These are phyloP conservation scores for Pachyramphus minor DNA, from an alignment of 2,113 vertebrate genomes.

Conservation along the genomic window DNA sequence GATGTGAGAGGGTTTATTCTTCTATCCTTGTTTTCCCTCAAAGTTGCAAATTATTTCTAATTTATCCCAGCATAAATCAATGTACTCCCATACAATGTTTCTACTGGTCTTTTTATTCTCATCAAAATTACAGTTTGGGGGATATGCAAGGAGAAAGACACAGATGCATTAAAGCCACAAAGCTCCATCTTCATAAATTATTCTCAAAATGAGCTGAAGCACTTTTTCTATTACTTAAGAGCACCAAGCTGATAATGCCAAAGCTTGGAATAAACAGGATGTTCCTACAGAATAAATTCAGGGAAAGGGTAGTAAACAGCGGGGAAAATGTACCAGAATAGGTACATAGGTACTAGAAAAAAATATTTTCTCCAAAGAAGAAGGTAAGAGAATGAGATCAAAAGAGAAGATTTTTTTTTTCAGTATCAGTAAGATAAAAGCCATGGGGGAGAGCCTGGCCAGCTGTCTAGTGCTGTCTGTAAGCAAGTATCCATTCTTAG, in stretches of 20 bases:
- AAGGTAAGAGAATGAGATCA: background rate
- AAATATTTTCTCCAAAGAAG: background rate
- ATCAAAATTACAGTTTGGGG: background rate
- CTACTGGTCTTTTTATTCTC: background rate
- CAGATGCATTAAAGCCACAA: background rate
- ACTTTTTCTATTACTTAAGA: background rate
- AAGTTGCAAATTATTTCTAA: background rate
- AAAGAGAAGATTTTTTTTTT: background rate
- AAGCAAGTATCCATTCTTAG: background rate
- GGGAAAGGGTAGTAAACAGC: conserved; percentile 14
- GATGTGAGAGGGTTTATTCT: background rate
- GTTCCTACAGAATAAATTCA: background rate
- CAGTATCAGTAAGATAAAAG: background rate
- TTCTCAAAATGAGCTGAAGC: background rate
- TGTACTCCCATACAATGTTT: background rate
- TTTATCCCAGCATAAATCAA: background rate
- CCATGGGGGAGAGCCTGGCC: background rate
- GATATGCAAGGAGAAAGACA: background rate
- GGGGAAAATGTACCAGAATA: background rate
- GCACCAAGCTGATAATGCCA: background rate
- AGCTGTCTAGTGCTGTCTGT: background rate
- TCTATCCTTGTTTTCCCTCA: background rate
- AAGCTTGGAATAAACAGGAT: background rate
- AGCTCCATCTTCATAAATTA: background rate
- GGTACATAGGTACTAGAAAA: background rate